Conservation (phyloP, 2,797 vertebrate genomes). For the Sebastes paucispinis region DNA sequence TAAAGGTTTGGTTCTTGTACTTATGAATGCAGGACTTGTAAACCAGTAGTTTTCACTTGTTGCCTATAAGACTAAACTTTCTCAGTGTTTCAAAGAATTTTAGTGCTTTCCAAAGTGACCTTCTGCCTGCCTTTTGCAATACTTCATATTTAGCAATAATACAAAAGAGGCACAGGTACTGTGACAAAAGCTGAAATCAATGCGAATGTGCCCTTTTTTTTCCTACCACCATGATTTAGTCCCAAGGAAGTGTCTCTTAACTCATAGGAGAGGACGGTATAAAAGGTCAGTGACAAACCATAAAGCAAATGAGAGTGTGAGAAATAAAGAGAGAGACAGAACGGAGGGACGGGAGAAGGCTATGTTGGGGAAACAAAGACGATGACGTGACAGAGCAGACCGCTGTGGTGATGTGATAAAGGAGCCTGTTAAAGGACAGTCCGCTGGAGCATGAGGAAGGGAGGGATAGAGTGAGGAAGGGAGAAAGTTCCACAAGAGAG, state of each 20-base stretch:
- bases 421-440: conserved; percentile 22
- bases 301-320: background rate
- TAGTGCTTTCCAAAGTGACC: background rate
- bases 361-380: conserved; percentile 13
- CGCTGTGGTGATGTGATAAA: conserved; percentile 26
- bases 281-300: conserved; percentile 2
- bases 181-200: background rate
- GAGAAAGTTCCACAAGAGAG: conserved; percentile 7
- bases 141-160: background rate
- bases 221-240: background rate
- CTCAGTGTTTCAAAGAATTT: background rate
- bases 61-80: background rate
- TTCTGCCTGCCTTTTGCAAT: background rate
- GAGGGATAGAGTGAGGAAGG: conserved; percentile 1
- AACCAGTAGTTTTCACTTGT: background rate
- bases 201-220: background rate
- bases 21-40: too few species aligned
- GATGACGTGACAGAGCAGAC: conserved; percentile 5
- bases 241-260: background rate
- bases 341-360: background rate
- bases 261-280: background rate
- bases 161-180: background rate
- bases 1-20: background rate
- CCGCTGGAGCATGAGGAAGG: conserved; percentile 7
- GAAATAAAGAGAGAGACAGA: background rate